These are phyloP conservation scores for Salarias fasciatus DNA, from an alignment of 2,797 vertebrate genomes.

Conservation along the genomic window DNA sequence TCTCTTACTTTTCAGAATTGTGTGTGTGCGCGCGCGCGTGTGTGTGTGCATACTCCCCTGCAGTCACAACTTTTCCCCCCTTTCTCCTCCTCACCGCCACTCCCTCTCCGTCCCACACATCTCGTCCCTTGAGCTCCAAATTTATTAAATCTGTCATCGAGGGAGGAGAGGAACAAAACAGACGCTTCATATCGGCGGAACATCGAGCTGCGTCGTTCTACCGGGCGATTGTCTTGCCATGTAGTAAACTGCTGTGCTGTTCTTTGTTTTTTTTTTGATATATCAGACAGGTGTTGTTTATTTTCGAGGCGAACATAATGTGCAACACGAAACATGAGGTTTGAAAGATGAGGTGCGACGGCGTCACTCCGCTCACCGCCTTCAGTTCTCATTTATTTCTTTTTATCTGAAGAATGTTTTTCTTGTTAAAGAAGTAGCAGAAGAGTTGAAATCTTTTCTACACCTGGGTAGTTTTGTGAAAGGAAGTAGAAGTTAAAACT, in stretches of 20 bases:
- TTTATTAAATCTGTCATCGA: constrained; percentile 58
- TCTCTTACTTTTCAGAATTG: constrained; percentile 27
- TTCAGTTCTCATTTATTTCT: too few species aligned
- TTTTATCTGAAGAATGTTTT: too few species aligned
- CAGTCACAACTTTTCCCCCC: constrained; percentile 1
- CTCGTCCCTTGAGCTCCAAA: constrained; percentile 30
- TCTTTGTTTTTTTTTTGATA: too few species aligned
- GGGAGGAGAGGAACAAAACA: neutral
- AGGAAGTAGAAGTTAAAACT: too few species aligned
- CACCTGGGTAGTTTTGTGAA: too few species aligned
- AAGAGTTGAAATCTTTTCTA: too few species aligned
- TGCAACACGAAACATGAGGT: too few species aligned
- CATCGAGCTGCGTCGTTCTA: constrained; percentile 1
- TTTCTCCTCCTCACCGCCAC: neutral
- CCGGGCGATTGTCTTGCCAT: constrained; percentile 22
- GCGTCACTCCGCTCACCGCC: too few species aligned
- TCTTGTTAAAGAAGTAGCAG: too few species aligned
- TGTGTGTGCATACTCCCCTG: constrained; percentile 14
- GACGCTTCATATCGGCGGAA: constrained; percentile 20
- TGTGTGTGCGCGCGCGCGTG: too few species aligned
- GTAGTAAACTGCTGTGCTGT: constrained; percentile 14
- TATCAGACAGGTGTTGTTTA: neutral
- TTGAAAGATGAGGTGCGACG: too few species aligned
- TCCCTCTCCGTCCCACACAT: constrained; percentile 19
- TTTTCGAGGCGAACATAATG: too few species aligned